Percentiles rank a stretch among this genome's conserved stretches.
phyloP scores from a whole-genome alignment of 1,140 invertebrate genomes.

The Caenorhabditis tropicalis region DNA sequence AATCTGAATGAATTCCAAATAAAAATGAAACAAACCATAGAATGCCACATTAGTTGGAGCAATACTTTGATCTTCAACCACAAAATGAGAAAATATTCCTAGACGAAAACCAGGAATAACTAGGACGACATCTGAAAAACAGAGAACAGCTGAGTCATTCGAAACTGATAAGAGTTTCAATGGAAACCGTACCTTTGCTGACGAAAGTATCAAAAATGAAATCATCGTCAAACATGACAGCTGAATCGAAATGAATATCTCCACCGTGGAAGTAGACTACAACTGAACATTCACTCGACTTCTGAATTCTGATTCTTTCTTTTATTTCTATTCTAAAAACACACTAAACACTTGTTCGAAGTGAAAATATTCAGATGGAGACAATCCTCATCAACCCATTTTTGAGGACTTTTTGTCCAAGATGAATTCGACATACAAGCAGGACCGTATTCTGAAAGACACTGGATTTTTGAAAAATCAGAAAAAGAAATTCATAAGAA shows the following conservation, averaged over 20 bases:
- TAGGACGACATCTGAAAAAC: slow-evolving; percentile 14
- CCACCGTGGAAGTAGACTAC: slow-evolving; percentile 44
- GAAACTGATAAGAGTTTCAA: not conserved
- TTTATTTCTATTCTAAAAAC: too few relatives aligned
- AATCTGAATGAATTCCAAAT: not conserved
- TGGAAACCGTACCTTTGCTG: not conserved
- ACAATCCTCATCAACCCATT: slow-evolving; percentile 46
- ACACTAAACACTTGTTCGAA: slow-evolving; percentile 18
- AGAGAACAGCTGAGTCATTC: not conserved
- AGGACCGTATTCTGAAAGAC: slow-evolving; percentile 33
- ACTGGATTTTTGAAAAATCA: not conserved
- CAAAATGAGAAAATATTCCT: not conserved
- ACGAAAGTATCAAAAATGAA: not conserved
- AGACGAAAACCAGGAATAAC: slow-evolving; percentile 26
- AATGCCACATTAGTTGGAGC: not conserved
- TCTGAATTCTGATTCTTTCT: slow-evolving; percentile 27
- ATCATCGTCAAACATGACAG: slow-evolving; percentile 4
- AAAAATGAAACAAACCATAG: not conserved
- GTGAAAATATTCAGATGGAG: slow-evolving; percentile 41
- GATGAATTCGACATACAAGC: slow-evolving; percentile 47
- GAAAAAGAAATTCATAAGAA: not conserved
- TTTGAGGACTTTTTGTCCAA: not conserved
- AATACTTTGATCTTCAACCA: slow-evolving; percentile 3
- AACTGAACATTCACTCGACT: slow-evolving; percentile 4
- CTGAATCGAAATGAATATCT: slow-evolving; percentile 32